Base-by-base conservation (phyloP, 2,797 vertebrate genomes). In the Aythya fuligula region DNA sequence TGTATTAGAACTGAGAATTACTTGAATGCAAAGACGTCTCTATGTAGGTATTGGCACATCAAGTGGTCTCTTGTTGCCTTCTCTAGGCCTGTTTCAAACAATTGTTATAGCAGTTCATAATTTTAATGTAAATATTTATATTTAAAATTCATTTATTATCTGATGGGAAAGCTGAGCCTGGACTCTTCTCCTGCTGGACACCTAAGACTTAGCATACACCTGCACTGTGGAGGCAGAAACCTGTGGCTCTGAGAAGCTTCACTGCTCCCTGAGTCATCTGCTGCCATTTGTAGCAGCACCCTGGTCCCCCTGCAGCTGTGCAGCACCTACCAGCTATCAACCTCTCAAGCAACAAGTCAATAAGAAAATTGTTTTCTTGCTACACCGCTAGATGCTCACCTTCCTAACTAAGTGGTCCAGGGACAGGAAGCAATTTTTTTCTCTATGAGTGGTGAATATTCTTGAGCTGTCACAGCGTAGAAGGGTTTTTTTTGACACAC, bases 301-400 rank as follows among this genome's bases (percentile, higher is more conserved):
- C 13, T 24, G 9, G 8, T 72, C 39, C 54, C 60, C 9, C 20
- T 32, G 11, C 9, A 38, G 41, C 47, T 25, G 20, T 8, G 24
- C 20, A 27, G 28, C 30, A 54, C 43, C 27, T 32, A 10, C 9
- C 1, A 4, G 25, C n/a, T 27, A 34, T 70, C 0, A 1, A 28
- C 16, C 0, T 3, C 21, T 49, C 76, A n/a, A n/a, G 9, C 32
- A 81, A 61, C 22, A 66, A 53, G 18, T 51, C 61, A 45, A 8
- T 20, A 38, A 62, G 24, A 32, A 51, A 53, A 39, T 5, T 28
- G 24, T 47, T 72, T 77, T 77, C 47, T 15, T 21, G 53, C 43
- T 28, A 25, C 38, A 45, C 28, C 18, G 11, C 21, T 27, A 69
- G 49, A 36, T 83, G 61, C 38, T 30, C 49, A 30, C 56, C 11